Percentiles rank a stretch among this genome's conserved stretches.
phyloP scores from a whole-genome alignment of 2,888 invertebrate species.

The Papilio gigon region DNA sequence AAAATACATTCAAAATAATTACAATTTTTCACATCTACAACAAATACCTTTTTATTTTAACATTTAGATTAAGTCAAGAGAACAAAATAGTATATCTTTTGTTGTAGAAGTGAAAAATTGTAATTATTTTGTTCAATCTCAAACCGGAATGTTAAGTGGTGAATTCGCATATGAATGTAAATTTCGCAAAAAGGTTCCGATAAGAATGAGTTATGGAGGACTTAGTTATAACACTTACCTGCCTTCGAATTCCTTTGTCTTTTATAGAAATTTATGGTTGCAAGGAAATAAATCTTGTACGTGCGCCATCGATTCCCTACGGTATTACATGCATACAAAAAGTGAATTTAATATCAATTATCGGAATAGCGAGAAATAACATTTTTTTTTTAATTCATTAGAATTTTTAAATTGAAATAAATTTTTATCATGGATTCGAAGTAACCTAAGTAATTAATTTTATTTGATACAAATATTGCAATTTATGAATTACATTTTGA shows the following conservation, averaged over 20 bases:
- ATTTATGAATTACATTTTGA: background rate
- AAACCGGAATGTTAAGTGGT: background rate
- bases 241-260: constrained; percentile 19
- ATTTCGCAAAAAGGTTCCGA: constrained; percentile 17
- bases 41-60: no score
- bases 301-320: background rate
- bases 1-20: background rate
- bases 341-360: background rate
- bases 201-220: constrained; percentile 20
- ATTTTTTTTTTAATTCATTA: no score
- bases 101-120: no score
- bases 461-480: no score
- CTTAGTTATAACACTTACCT: constrained; percentile 25
- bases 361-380: no score
- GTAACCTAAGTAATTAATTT: no score
- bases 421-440: no score
- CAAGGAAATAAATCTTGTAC: constrained; percentile 3
- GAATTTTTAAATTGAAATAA: no score
- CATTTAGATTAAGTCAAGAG: no score
- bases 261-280: constrained; percentile 19
- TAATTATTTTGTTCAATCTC: background rate
- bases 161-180: constrained; percentile 19
- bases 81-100: no score
- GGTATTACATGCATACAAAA: background rate
- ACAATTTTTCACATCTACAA: no score